Evolutionary conservation across 2,888 invertebrate species (phyloP).

Genomic region (Drymonia ruficornis): DNA sequence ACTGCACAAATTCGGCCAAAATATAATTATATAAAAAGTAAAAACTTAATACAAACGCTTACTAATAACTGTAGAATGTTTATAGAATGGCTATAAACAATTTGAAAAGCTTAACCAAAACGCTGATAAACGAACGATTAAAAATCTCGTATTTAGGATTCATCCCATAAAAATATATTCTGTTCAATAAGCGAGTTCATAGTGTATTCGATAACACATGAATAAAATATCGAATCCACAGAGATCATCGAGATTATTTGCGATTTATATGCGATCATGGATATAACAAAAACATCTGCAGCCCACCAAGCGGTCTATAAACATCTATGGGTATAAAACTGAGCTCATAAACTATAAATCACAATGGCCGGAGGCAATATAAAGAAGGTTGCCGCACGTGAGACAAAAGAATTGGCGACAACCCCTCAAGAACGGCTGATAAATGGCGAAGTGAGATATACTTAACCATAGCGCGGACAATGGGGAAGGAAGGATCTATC

Average conservation of each 20-base stretch:
- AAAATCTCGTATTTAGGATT: background rate
- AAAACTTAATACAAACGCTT: no score
- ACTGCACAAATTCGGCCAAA: no score
- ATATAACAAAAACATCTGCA: conserved; percentile 54
- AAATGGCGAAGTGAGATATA: conserved; percentile 49
- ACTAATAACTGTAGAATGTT: no score
- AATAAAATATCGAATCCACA: conserved; percentile 42
- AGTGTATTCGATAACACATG: conserved; percentile 26
- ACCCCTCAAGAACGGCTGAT: conserved; percentile 47
- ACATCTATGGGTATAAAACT: conserved; percentile 45
- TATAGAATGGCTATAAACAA: no score
- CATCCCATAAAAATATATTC: background rate
- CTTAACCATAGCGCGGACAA: conserved; percentile 39
- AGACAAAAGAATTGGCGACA: conserved; percentile 55
- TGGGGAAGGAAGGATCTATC: conserved; percentile 47
- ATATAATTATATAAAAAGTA: no score
- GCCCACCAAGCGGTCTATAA: conserved; percentile 44
- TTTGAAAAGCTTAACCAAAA: no score
- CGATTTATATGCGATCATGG: conserved; percentile 36
- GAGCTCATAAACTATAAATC: conserved; percentile 58
- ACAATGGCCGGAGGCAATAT: conserved; percentile 47
- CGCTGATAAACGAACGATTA: no score
- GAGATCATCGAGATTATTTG: conserved; percentile 32
- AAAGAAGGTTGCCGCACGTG: conserved; percentile 51
- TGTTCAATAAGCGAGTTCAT: background rate